Conservation (phyloP, 2,113 vertebrate genomes). For the Malurus cyaneus region DNA sequence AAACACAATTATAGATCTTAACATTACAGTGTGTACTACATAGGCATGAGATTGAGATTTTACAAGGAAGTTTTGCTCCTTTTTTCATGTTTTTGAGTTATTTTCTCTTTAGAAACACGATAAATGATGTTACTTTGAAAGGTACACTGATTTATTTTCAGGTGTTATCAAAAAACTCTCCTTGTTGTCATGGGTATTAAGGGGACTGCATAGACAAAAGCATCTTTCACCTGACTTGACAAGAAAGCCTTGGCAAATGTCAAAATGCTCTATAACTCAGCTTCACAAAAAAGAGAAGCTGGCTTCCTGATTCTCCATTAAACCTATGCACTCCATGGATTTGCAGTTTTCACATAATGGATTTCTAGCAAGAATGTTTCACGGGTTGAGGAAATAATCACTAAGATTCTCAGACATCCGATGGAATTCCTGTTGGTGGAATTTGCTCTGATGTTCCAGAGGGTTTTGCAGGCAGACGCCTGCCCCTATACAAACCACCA, state of each 20-base stretch:
- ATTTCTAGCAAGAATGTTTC: background rate
- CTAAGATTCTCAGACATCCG: background rate
- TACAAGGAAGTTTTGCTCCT: background rate
- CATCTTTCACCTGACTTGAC: conserved; percentile 31
- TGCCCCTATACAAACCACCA: background rate
- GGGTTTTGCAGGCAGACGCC: background rate
- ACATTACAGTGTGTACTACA: background rate
- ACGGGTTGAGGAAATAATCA: background rate
- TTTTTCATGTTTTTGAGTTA: background rate
- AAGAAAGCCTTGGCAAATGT: conserved; percentile 29
- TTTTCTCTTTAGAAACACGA: conserved; percentile 2
- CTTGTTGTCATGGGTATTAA: conserved; percentile 5
- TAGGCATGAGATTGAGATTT: background rate
- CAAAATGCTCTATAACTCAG: conserved; percentile 13
- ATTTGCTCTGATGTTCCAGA: background rate
- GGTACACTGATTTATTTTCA: conserved; percentile 15
- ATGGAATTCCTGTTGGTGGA: background rate
- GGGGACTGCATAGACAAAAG: conserved; percentile 16
- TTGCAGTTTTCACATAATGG: background rate
- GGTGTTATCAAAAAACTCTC: background rate
- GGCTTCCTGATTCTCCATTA: background rate
- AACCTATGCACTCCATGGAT: background rate
- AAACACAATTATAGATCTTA: background rate
- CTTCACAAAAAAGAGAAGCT: background rate
- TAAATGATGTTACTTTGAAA: background rate